A percentile compares a stretch with the other conserved stretches of the same genome.
These are phyloP conservation scores for Berghia stephanieae DNA, from an alignment of 1,140 invertebrate species.

Conservation along the genomic window DNA sequence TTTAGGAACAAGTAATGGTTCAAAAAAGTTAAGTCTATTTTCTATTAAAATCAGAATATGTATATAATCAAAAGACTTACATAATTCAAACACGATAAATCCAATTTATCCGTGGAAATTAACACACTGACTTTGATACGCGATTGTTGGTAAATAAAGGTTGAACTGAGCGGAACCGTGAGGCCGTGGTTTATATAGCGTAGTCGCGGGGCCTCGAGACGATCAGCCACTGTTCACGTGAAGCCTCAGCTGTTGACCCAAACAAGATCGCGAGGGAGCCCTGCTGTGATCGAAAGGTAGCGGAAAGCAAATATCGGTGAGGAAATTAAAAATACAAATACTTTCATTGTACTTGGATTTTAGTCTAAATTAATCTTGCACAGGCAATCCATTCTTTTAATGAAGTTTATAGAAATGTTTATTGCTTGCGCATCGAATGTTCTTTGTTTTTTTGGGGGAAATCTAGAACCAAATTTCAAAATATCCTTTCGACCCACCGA, in stretches of 20 bases:
- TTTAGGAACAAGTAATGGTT: no score
- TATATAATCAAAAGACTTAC: not conserved
- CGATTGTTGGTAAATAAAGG: not conserved
- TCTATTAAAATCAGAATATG: conserved; percentile 23
- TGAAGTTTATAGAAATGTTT: not conserved
- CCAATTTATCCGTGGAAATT: not conserved
- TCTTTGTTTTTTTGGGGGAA: not conserved
- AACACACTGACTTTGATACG: not conserved
- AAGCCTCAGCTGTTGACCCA: conserved; percentile 16
- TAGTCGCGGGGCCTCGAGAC: not conserved
- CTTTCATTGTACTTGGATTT: not conserved
- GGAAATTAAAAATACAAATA: not conserved
- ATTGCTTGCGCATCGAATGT: not conserved
- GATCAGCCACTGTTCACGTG: conserved; percentile 40
- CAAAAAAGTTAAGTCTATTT: conserved; percentile 20
- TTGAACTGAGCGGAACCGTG: not conserved
- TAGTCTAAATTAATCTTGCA: not conserved
- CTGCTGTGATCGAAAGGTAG: conserved; percentile 19
- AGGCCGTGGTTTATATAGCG: no score
- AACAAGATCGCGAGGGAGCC: conserved; percentile 15
- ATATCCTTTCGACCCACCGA: conserved; percentile 18
- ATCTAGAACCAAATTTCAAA: not conserved
- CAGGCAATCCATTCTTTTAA: not conserved
- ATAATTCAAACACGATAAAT: not conserved
- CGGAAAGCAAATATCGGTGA: conserved; percentile 18